phyloP scores from a whole-genome alignment of 2,888 invertebrate genomes.

The Corbicula japonica region DNA sequence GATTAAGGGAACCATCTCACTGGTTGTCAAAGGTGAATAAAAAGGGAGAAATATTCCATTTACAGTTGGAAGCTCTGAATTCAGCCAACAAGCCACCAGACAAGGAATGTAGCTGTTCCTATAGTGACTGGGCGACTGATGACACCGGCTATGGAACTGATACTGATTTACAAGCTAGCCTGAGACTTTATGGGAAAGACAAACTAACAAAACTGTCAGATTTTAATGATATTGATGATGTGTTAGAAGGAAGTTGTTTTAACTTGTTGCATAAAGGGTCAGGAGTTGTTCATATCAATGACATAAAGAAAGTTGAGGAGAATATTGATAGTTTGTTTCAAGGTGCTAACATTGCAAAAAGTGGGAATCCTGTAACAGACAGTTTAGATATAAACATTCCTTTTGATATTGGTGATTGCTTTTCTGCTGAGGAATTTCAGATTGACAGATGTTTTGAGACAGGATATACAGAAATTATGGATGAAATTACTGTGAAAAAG shows the following conservation, averaged over 20 bases:
- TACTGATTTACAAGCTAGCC: slow-evolving; percentile 56
- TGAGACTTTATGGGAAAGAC: slow-evolving; percentile 30
- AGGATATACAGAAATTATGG: slow-evolving; percentile 21
- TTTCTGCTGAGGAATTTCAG: slow-evolving; percentile 22
- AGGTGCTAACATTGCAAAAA: slow-evolving; percentile 28
- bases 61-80: slow-evolving; percentile 66
- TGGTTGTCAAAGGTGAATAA: slow-evolving; percentile 70
- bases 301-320: slow-evolving; percentile 44
- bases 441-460: slow-evolving; percentile 19
- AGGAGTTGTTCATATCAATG: slow-evolving; percentile 11
- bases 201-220: slow-evolving; percentile 23
- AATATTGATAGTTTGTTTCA: slow-evolving; percentile 63
- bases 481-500: slow-evolving; percentile 8
- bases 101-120: slow-evolving; percentile 55
- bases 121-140: slow-evolving; percentile 67
- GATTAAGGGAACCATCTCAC: slow-evolving; percentile 54
- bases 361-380: slow-evolving; percentile 10
- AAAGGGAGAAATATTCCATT: slow-evolving; percentile 74
- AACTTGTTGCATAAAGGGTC: neutral
- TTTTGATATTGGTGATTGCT: slow-evolving; percentile 43
- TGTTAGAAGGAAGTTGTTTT: slow-evolving; percentile 28
- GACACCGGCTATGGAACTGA: slow-evolving; percentile 75
- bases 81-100: slow-evolving; percentile 16
- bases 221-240: slow-evolving; percentile 47
- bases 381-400: slow-evolving; percentile 21